These are phyloP conservation scores for Pandemis corylana DNA, from an alignment of 2,888 invertebrate species.

Conservation along the genomic window DNA sequence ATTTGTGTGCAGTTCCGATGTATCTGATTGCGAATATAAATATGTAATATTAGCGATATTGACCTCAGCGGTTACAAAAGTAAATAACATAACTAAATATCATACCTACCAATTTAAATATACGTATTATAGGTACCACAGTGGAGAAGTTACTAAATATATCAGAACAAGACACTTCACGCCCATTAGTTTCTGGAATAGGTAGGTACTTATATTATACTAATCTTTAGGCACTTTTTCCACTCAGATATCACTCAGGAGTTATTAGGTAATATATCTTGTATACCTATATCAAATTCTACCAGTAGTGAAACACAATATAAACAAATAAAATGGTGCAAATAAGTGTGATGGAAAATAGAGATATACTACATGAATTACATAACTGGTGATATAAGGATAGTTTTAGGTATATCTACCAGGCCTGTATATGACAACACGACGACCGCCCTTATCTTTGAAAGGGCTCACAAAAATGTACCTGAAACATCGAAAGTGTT, in stretches of 20 bases:
- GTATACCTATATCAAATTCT: neutral
- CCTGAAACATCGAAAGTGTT: conserved; percentile 72
- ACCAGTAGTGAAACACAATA: neutral
- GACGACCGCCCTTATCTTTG: conserved; percentile 89
- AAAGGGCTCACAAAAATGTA: conserved; percentile 92
- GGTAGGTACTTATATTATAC: neutral
- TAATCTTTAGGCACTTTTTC: neutral
- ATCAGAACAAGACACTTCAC: neutral
- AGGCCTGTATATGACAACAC: conserved; percentile 91
- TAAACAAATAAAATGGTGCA: conserved; percentile 15
- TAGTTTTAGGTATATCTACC: conserved; percentile 81
- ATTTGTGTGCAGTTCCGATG: too few species aligned
- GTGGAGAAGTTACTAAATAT: neutral
- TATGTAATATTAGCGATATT: neutral
- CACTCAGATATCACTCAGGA: neutral
- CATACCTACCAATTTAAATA: neutral
- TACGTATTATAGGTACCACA: neutral
- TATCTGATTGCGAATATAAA: too few species aligned
- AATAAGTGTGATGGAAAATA: conserved; percentile 17
- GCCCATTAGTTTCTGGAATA: neutral
- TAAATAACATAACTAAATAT: neutral
- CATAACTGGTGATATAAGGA: conserved; percentile 52
- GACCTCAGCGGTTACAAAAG: neutral
- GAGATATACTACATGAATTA: conserved; percentile 41
- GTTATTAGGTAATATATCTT: neutral